Evolutionary conservation across 2,888 invertebrate genomes (phyloP).

Genomic region (Syritta pipiens): DNA sequence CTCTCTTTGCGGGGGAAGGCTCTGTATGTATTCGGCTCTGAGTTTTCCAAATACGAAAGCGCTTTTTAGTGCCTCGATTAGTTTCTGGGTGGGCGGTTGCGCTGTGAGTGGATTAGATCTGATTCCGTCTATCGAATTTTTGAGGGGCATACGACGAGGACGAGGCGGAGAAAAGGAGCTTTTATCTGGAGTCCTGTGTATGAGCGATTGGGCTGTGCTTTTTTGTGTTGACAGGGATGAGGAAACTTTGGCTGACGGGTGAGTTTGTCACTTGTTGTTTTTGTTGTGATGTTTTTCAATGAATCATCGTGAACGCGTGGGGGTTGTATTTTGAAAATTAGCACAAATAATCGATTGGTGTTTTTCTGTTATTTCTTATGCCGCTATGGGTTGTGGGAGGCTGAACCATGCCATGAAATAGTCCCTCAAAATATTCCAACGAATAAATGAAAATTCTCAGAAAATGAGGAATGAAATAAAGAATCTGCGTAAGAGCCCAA

Average conservation of each 20-base stretch:
- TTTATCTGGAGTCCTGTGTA: slow-evolving; percentile 21
- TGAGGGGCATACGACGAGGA: slow-evolving; percentile 18
- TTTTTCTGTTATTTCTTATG: too few species aligned
- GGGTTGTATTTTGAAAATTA: background rate
- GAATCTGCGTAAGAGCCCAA: too few species aligned
- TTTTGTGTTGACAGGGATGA: slow-evolving; percentile 31
- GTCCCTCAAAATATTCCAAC: too few species aligned
- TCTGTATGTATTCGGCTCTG: background rate
- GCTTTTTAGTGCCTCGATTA: slow-evolving; percentile 65
- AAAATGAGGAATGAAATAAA: too few species aligned
- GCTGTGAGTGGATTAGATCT: slow-evolving; percentile 53
- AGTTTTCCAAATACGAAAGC: slow-evolving; percentile 45
- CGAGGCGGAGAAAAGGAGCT: slow-evolving; percentile 29
- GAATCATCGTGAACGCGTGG: background rate
- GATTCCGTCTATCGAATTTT: slow-evolving; percentile 17
- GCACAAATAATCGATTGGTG: too few species aligned
- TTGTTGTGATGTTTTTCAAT: background rate
- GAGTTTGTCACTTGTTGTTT: slow-evolving; percentile 22
- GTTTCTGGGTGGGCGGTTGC: slow-evolving; percentile 63
- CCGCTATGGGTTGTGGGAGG: too few species aligned
- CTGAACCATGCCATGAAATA: too few species aligned
- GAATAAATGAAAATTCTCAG: too few species aligned
- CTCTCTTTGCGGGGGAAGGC: too few species aligned
- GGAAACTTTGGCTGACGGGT: slow-evolving; percentile 43
- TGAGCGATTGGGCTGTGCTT: background rate